These are phyloP conservation scores for Paracentrotus lividus DNA, from an alignment of 53 echinoderm and acorn worm species.

Conservation along the genomic window DNA sequence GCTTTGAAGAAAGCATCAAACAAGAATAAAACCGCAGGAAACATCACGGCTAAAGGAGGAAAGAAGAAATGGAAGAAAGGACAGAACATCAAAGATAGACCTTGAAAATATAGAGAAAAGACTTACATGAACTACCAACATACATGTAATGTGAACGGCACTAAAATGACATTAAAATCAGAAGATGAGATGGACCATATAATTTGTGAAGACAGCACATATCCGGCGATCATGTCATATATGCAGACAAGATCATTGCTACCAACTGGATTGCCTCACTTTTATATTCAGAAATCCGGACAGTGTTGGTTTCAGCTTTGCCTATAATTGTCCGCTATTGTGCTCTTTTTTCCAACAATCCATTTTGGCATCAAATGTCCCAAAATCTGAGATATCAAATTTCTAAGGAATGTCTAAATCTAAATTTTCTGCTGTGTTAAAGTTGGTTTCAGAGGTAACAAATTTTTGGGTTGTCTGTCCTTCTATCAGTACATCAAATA, in stretches of 20 bases:
- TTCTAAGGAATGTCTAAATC: no score
- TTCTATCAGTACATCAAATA: no score
- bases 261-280: neutral
- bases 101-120: neutral
- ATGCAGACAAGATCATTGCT: neutral
- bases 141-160: neutral
- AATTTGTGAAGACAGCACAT: neutral
- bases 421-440: no score
- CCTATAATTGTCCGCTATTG: no score
- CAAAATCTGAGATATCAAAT: no score
- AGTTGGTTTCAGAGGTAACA: no score
- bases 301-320: no score
- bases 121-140: neutral
- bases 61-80: conserved; percentile 68
- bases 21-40: neutral
- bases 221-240: neutral
- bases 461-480: no score
- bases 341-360: no score
- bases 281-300: no score
- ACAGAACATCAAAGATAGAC: conserved; percentile 57
- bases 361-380: no score
- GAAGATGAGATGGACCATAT: neutral
- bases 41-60: neutral
- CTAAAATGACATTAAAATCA: neutral
- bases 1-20: conserved; percentile 46